Percentiles rank a stretch among this genome's conserved stretches.
phyloP scores from a whole-genome alignment of 2,888 invertebrate genomes.

The Plagodis pulveraria region DNA sequence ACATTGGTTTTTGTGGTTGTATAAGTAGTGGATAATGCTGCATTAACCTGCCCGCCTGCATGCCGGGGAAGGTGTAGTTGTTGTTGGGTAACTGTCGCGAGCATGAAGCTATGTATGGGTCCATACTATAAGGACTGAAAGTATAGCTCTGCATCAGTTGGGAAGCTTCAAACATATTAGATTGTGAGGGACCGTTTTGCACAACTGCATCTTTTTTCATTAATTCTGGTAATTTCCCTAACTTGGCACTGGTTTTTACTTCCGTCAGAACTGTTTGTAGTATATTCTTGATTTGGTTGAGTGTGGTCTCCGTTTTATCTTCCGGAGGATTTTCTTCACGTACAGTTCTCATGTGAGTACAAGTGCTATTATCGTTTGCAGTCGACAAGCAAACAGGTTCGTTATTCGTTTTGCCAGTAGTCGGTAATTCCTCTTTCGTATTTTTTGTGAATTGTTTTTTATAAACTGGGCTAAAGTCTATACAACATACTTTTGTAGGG shows the following conservation, averaged over 20 bases:
- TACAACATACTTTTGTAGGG: slow-evolving; percentile 50
- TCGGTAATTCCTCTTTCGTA: slow-evolving; percentile 17
- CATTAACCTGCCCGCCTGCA: slow-evolving; percentile 49
- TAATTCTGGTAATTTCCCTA: slow-evolving; percentile 43
- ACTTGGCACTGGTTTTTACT: slow-evolving; percentile 62
- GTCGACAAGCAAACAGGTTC: slow-evolving; percentile 53
- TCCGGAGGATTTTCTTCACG: slow-evolving; percentile 32
- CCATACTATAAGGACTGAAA: slow-evolving; percentile 59
- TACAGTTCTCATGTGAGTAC: slow-evolving; percentile 7
- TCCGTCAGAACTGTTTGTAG: slow-evolving; percentile 69
- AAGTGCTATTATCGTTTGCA: not conserved
- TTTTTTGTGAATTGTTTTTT: slow-evolving; percentile 38
- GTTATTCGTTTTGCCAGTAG: slow-evolving; percentile 34
- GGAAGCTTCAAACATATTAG: slow-evolving; percentile 53
- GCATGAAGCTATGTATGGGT: slow-evolving; percentile 54
- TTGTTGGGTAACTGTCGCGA: slow-evolving; percentile 50
- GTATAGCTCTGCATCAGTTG: slow-evolving; percentile 60
- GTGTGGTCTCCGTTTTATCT: slow-evolving; percentile 62
- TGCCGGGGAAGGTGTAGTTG: slow-evolving; percentile 46
- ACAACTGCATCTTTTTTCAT: slow-evolving; percentile 63
- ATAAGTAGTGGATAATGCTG: slow-evolving; percentile 67
- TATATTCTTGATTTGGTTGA: slow-evolving; percentile 72
- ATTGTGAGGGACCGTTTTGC: slow-evolving; percentile 62
- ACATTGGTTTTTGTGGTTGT: slow-evolving; percentile 53
- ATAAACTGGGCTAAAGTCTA: slow-evolving; percentile 59